Base-by-base conservation (phyloP, 2,113 vertebrate genomes). In the Fulica atra region DNA sequence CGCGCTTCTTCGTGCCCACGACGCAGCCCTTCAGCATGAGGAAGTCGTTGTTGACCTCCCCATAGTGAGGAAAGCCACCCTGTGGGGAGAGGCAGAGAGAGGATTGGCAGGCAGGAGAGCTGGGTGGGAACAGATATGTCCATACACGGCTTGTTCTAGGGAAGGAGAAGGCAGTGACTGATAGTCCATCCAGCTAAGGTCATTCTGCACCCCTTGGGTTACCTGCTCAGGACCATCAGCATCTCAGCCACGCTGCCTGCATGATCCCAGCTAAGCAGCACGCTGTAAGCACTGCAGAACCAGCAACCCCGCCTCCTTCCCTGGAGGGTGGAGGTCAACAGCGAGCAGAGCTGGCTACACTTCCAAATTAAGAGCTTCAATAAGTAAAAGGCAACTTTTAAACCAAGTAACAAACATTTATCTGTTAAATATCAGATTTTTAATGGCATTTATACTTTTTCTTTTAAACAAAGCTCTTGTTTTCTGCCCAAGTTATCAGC, bases 1-100 rank as follows among this genome's bases (percentile, higher is more conserved):
- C 97, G 0, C 98, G 96, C 83, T 98, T 99, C 96, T 95, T 99
- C 6, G 98, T 98, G 66, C 98, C 98, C 13, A 98, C 73, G 1
- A 99, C 98, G 4, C 98, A 98, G 40, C 98, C 98, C 36, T 99
- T 99, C 87, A 99, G 89, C 98, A 99, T 98, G 36, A 99, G 5
- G 33, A 98, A 99, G 65, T 99, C 98, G 0, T 98, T 98, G 95
- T 98, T 98, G 72, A 99, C 98, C 54, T 98, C 98, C 2, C 98
- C 98, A 0, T 98, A 99, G 81, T 98, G 98, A 57, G 98, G 98
- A 78, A 98, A 98, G 8, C 98, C 98, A 0, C 98, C 98, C 98
- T 98, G 96, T 2, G n/a, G 70, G 70, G 63, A 68, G 82, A 63
- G 33, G 35, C 40, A 91, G 70, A 81, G 64, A 66, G 56, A 72